Base-by-base conservation (phyloP, 2,888 invertebrate species). In the Melinaea marsaeus region DNA sequence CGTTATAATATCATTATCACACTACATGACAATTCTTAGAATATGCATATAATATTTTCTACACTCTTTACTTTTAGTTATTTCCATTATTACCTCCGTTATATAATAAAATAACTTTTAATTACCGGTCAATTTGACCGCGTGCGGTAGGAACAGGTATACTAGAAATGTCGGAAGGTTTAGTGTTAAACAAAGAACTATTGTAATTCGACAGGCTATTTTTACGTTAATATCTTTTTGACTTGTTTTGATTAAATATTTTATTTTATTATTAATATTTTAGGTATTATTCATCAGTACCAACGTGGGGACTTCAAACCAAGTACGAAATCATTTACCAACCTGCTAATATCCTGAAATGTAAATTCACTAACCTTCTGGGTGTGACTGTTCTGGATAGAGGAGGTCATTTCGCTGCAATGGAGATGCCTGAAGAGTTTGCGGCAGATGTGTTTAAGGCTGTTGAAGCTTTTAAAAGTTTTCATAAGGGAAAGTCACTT, bases 391-490 rank as follows among this genome's bases (percentile, higher is more conserved):
- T 93, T 57, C 80, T 93, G 67, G 78, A 88, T 0, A 80, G 91
- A 4, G 95, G 95, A 2, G 97, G 97, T 0, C 97, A 97, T 80
- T 97, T 97, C 85, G 93, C 94, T 0, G 95, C 96, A 0, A 88
- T 96, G 58, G 95, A 97, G 80, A 85, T 92, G 63, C 96, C 97
- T 0, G 75, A 92, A 64, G 72, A 93, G 0, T 78, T 96, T 9
- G 92, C 94, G 35, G 81, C 92, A 1, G 95, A 96, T 75, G 80
- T 97, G 0, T 73, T 77, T 55, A 70, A 69, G 34, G 78, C 80
- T 9, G 69, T 79, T 0, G 58, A 61, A 2, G 68, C 62, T 1
- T 78, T 79, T 57, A 75, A 72, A 32, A 64, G 62, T 5, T 70
- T 55, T 55, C 62, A 66, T 22, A 58, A 64, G 6, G 61, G 68